Percentiles rank a stretch among this genome's conserved stretches.
These are phyloP conservation scores for Nematolebias whitei DNA, from an alignment of 2,113 vertebrate genomes.

Conservation along the genomic window DNA sequence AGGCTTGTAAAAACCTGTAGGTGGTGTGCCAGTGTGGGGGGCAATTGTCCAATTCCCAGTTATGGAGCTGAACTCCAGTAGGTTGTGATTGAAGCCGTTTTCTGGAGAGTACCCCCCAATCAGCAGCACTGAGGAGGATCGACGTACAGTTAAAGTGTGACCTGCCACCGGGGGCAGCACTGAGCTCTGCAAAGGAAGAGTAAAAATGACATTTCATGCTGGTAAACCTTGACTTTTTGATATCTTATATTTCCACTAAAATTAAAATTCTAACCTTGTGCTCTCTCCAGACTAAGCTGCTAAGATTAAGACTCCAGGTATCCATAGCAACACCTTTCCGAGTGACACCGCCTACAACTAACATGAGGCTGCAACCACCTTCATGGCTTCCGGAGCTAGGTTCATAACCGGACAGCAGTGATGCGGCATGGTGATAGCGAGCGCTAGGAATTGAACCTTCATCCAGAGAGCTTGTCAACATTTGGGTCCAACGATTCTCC, in stretches of 20 bases:
- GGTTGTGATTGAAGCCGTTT: conserved; percentile 90
- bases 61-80: conserved; percentile 84
- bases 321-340: conserved; percentile 81
- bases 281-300: conserved; percentile 88
- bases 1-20: conserved; percentile 80
- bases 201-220: not conserved
- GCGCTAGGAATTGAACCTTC: conserved; percentile 82
- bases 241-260: not conserved
- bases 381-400: conserved; percentile 61
- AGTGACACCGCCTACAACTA: conserved; percentile 87
- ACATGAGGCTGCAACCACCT: conserved; percentile 82
- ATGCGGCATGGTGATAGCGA: conserved; percentile 88
- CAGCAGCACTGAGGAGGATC: conserved; percentile 83
- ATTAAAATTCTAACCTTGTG: conserved; percentile 77
- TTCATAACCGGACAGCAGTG: conserved; percentile 79
- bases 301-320: conserved; percentile 90
- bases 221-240: not conserved
- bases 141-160: conserved; percentile 86
- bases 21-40: conserved; percentile 88
- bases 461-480: conserved; percentile 86
- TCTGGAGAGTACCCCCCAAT: conserved; percentile 92
- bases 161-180: conserved; percentile 86
- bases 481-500: conserved; percentile 89
- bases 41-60: conserved; percentile 85
- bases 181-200: conserved; percentile 70